Conservation (phyloP, 2,888 invertebrate genomes). For the Andrena fulva region DNA sequence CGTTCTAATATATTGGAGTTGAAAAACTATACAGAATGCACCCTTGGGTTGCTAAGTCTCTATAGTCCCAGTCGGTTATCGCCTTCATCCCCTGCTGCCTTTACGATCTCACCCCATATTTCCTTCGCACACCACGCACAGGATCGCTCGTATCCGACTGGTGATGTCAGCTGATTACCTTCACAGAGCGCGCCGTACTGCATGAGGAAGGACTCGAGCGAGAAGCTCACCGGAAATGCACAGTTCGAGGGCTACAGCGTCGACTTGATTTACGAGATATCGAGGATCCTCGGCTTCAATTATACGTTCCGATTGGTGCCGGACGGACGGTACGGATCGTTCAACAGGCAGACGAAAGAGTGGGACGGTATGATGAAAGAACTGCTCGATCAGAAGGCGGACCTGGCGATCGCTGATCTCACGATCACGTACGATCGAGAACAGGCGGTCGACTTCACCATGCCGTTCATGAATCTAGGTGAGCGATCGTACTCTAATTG, state of each 20-base stretch:
- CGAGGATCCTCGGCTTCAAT: constrained; percentile 94
- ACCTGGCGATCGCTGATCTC: constrained; percentile 98
- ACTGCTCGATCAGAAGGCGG: constrained; percentile 95
- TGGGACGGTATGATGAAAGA: constrained; percentile 97
- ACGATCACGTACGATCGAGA: constrained; percentile 99
- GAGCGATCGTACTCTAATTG: constrained; percentile 66
- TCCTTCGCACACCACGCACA: too few relatives aligned
- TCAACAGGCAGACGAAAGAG: constrained; percentile 93
- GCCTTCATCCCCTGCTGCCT: too few relatives aligned
- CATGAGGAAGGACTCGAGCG: constrained; percentile 95
- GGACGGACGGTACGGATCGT: constrained; percentile 94
- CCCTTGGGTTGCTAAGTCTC: too few relatives aligned
- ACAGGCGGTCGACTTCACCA: constrained; percentile 90
- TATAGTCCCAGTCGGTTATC: too few relatives aligned
- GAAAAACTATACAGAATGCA: too few relatives aligned
- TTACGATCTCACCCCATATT: too few relatives aligned
- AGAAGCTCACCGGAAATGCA: constrained; percentile 94
- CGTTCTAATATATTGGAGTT: too few relatives aligned
- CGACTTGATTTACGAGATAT: constrained; percentile 97
- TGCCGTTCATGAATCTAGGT: constrained; percentile 98
- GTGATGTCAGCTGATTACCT: constrained; percentile 50
- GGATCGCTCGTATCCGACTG: constrained; percentile 6
- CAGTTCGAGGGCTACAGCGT: constrained; percentile 98
- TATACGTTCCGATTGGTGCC: constrained; percentile 94
- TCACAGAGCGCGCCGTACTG: constrained; percentile 97